Evolutionary conservation across 2,113 vertebrate genomes (phyloP).

Genomic region (Boulengeromyrus knoepffleri): DNA sequence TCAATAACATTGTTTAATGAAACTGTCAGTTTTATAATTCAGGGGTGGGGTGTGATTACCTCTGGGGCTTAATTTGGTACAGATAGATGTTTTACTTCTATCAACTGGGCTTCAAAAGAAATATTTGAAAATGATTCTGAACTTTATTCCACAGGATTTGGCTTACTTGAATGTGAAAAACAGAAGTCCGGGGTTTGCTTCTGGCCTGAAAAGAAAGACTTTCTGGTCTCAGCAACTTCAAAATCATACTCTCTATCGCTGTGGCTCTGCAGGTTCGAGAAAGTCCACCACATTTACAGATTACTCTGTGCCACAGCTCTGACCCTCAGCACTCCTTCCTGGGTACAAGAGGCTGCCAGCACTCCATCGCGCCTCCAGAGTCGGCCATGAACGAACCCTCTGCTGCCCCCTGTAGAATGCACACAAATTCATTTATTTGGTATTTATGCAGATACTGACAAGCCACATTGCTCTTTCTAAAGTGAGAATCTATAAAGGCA

Average conservation of each 20-base stretch:
- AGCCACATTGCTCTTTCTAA: background rate
- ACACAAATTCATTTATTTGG: background rate
- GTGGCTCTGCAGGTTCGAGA: background rate
- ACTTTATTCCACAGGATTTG: background rate
- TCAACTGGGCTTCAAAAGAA: background rate
- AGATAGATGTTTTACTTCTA: background rate
- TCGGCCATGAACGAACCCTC: slow-evolving; percentile 78
- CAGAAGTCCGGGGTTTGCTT: background rate
- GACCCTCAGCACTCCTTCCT: slow-evolving; percentile 82
- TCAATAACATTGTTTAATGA: no score
- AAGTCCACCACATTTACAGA: slow-evolving; percentile 51
- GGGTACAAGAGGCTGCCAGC: slow-evolving; percentile 78
- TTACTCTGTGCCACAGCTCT: slow-evolving; percentile 58
- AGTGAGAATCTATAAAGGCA: background rate
- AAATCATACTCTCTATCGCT: background rate
- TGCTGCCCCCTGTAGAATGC: slow-evolving; percentile 64
- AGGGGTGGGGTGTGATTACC: no score
- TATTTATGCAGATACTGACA: background rate
- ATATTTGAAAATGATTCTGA: background rate
- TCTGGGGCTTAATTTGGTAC: no score
- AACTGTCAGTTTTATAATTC: no score
- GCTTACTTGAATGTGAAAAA: background rate
- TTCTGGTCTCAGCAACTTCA: background rate
- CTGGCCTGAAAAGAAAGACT: background rate
- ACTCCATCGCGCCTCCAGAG: slow-evolving; percentile 85